phyloP scores from a whole-genome alignment of 2,113 vertebrate species.

The Thomomys bottae region DNA sequence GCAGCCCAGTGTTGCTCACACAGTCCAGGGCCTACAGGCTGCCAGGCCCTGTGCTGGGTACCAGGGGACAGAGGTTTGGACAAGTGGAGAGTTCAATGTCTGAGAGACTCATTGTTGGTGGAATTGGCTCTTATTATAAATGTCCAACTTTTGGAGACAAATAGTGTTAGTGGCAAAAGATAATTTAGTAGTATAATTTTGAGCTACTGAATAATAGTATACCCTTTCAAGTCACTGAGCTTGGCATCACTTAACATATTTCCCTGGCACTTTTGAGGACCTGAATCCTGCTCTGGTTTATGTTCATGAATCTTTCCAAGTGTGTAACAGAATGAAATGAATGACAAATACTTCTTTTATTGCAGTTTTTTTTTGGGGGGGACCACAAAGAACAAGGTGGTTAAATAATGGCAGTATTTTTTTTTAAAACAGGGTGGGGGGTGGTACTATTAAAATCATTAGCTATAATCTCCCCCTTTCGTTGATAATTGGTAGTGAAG shows the following conservation, averaged over 20 bases:
- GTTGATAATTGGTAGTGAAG: not conserved
- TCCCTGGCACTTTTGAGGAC: conserved; percentile 54
- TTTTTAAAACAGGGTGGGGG: not conserved
- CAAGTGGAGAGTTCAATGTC: not conserved
- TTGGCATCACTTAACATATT: not conserved
- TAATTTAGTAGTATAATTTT: conserved; percentile 46
- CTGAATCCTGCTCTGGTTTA: conserved; percentile 39
- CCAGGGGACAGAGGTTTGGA: not conserved
- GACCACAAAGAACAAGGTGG: not conserved
- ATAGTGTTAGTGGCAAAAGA: not conserved
- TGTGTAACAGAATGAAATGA: conserved; percentile 13
- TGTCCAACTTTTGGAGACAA: conserved; percentile 33
- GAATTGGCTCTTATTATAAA: conserved; percentile 21
- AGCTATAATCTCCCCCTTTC: conserved; percentile 31
- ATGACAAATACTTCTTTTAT: not conserved
- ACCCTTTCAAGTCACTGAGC: conserved; percentile 7
- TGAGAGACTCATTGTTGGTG: not conserved
- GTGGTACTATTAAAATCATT: conserved; percentile 23
- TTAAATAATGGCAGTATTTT: not conserved
- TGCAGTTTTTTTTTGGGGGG: conserved; percentile 43
- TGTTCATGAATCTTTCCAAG: conserved; percentile 21
- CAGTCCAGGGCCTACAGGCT: not conserved
- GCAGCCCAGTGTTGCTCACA: not conserved
- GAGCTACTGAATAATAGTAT: not conserved
- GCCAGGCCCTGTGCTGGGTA: conserved; percentile 1